Evolutionary conservation across 2,113 vertebrate species (phyloP).

Genomic region (Rhabdomys dilectus): DNA sequence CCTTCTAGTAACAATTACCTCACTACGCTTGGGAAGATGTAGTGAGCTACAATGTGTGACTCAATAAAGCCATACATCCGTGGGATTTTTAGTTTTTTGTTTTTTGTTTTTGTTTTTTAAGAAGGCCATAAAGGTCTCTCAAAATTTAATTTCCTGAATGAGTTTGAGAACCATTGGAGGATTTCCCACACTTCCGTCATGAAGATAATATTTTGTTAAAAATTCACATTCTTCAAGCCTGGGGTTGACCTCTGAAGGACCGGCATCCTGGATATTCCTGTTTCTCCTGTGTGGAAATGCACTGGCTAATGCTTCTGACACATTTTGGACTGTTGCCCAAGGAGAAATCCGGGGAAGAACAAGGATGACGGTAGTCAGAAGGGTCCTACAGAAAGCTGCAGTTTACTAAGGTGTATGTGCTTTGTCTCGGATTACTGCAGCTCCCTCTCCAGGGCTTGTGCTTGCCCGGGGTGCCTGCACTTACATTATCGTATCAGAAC

Average conservation of each 20-base stretch:
- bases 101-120: not conserved
- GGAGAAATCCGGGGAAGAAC: not conserved
- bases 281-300: not conserved
- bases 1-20: not conserved
- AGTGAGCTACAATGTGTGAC: not conserved
- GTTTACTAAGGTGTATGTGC: not conserved
- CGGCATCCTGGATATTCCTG: not conserved
- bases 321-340: not conserved
- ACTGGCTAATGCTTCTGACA: not conserved
- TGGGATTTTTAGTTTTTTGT: not conserved
- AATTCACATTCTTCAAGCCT: not conserved
- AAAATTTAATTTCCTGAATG: conserved; percentile 21
- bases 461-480: not conserved
- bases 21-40: not conserved
- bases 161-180: not conserved
- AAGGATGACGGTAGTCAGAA: not conserved
- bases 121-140: not conserved
- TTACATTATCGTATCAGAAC: not conserved
- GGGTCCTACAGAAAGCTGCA: not conserved
- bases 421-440: not conserved
- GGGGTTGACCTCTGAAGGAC: not conserved
- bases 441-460: not conserved
- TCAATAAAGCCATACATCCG: not conserved
- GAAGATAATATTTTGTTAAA: conserved; percentile 47
- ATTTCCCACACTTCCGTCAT: not conserved